A percentile compares a stretch with the other conserved stretches of the same genome.
Conservation (phyloP, 2,113 vertebrate species). For the Thermophis baileyi region DNA sequence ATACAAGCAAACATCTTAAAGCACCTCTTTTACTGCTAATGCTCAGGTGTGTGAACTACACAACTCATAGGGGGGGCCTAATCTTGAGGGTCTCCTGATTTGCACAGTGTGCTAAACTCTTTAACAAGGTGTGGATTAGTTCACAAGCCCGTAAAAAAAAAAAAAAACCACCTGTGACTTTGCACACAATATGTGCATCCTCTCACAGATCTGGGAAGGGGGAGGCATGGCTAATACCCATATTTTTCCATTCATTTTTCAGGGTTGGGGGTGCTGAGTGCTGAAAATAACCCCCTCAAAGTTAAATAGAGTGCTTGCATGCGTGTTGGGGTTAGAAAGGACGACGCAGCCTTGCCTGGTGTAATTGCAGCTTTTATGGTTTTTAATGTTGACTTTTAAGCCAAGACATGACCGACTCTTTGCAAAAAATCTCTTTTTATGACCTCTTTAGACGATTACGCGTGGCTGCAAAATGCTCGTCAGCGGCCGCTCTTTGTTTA, state of each 20-base stretch:
- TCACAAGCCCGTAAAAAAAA: background rate
- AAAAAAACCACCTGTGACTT: background rate
- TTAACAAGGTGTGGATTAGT: background rate
- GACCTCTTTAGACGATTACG: background rate
- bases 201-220: background rate
- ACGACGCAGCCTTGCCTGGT: background rate
- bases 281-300: background rate
- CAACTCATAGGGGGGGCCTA: too few relatives aligned
- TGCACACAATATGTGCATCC: background rate
- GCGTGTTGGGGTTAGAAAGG: background rate
- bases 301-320: background rate
- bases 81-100: background rate
- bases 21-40: too few relatives aligned
- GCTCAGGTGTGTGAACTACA: too few relatives aligned
- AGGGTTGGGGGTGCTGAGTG: background rate
- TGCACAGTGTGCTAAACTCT: background rate
- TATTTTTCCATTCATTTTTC: background rate
- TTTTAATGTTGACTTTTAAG: background rate
- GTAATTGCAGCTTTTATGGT: background rate
- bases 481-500: background rate
- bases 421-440: background rate
- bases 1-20: too few relatives aligned
- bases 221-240: background rate
- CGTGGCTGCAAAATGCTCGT: background rate
- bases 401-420: background rate